Evolutionary conservation across 2,113 vertebrate species (phyloP), one percentile per base, ranked within the genome.

Genomic region (Burhinus oedicnemus): DNA sequence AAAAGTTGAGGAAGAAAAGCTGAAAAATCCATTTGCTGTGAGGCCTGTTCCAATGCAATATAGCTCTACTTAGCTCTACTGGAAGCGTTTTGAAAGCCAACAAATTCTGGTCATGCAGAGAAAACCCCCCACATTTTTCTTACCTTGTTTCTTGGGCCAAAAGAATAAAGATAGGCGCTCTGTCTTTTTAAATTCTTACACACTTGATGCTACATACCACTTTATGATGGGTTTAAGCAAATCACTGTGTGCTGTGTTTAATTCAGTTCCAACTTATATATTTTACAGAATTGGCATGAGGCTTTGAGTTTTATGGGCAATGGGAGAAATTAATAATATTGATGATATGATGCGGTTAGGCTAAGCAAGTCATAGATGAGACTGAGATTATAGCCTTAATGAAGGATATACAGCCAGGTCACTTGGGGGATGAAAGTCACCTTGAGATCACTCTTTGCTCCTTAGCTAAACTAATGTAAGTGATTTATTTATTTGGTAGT

Each of bases 311-410:
- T 90, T 83, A 44, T 76, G 66, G 74, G 44, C 75, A 82, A 9
- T 64, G 77, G 29, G 70, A 85, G 62, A 89, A 83, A 94, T 85
- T 72, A 87, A 79, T 88, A 61, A 26, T 77, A 36, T 69, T 80
- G 86, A 80, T 26, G 90, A n/a, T n/a, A 34, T 2, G 51, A 27
- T 83, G 26, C 32, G 83, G 42, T 95, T 82, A 94, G 51, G 34
- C 47, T 10, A 68, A 95, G 78, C 45, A 91, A 62, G 40, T 57
- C 1, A 5, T 72, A 66, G 58, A 10, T 77, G 44, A 40, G 40
- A 13, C 57, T 62, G 66, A 87, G 49, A 65, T 84, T 85, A n/a
- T 29, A 77, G 54, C 54, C 68, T 74, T 62, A 49, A 45, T 80
- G 66, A n/a, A 78, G 65, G 44, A 21, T 61, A 40, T 45, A 15